phyloP scores from a whole-genome alignment of 2,113 vertebrate genomes.

The pig (Sus scrofa) region T2T-Sscrofa CM000824.6:148725501-148726000 shows the following conservation, averaged over 20 bases:
- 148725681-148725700: conserved; percentile 23
- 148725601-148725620: not conserved
- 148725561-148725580: not conserved
- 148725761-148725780: no score
- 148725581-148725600: not conserved
- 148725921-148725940: not conserved
- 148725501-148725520: not conserved
- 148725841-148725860: not conserved
- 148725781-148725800: no score
- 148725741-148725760: no score
- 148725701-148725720: no score
- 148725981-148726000: not conserved
- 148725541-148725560: not conserved
- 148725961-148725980: not conserved
- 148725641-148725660: not conserved
- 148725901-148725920: not conserved
- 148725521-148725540: conserved; percentile 10
- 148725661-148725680: not conserved
- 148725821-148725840: conserved; percentile 14
- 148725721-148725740: no score
- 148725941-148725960: not conserved
- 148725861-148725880: not conserved
- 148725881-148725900: conserved; percentile 29
- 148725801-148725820: no score
- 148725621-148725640: not conserved